Percentiles rank a stretch among this genome's conserved stretches.
These are phyloP conservation scores for Spizaetus ornatus DNA, from an alignment of 2,113 vertebrate genomes.

Conservation along the genomic window DNA sequence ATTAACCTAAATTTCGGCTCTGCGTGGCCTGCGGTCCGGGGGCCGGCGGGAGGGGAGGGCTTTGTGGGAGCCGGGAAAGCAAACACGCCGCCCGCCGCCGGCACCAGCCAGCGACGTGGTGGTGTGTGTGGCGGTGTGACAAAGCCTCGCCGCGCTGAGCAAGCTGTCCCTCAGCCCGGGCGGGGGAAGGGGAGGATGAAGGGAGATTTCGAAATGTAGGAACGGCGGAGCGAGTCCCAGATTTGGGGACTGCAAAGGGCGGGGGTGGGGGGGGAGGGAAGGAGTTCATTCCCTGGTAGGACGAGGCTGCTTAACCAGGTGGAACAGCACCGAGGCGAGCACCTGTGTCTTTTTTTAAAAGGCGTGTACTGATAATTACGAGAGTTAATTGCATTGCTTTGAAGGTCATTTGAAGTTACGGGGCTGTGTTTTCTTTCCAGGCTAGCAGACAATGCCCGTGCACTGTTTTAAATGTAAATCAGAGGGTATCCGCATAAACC, in stretches of 20 bases:
- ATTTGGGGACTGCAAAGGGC: not conserved
- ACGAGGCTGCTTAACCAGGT: conserved; percentile 55
- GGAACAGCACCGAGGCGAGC: conserved; percentile 57
- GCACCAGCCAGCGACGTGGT: conserved; percentile 27
- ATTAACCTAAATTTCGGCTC: conserved; percentile 54
- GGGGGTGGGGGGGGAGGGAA: not conserved
- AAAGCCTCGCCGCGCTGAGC: conserved; percentile 69
- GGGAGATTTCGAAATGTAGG: not conserved
- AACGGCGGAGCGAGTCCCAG: not conserved
- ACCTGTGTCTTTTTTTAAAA: conserved; percentile 68
- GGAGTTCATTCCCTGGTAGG: conserved; percentile 26
- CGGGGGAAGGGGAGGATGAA: conserved; percentile 8
- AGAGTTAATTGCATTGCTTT: conserved; percentile 73
- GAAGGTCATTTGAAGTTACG: conserved; percentile 75
- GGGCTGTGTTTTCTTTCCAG: conserved; percentile 54
- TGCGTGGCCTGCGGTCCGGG: not conserved
- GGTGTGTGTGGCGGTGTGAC: conserved; percentile 67
- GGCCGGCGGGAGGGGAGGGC: not conserved
- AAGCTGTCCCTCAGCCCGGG: conserved; percentile 59
- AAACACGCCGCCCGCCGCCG: not conserved
- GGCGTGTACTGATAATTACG: conserved; percentile 61
- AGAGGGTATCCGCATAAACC: conserved; percentile 70
- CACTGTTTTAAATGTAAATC: conserved; percentile 73
- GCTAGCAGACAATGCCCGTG: conserved; percentile 57
- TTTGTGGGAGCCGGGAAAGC: not conserved